A percentile compares a stretch with the other conserved stretches of the same genome.
These are phyloP conservation scores for Amaurobius ferox DNA, from an alignment of 2,888 invertebrate genomes.

Conservation along the genomic window DNA sequence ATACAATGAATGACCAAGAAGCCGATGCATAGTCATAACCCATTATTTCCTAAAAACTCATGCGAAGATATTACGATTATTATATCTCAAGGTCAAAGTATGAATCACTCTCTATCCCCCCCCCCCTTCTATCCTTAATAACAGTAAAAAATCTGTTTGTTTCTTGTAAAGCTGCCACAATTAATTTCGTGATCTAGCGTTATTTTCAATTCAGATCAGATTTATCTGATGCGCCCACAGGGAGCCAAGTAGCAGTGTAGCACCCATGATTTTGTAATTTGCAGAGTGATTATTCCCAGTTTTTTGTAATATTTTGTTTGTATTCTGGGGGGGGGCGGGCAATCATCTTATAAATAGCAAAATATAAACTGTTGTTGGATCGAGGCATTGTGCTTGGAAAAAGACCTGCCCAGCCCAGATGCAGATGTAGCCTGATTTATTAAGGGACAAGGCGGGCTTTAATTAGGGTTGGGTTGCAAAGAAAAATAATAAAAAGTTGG, in stretches of 20 bases:
- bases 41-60: neutral
- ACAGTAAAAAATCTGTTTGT: neutral
- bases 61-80: neutral
- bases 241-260: neutral
- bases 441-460: neutral
- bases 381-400: too few species aligned
- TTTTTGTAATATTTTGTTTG: neutral
- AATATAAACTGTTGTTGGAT: neutral
- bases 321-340: neutral
- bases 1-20: too few species aligned
- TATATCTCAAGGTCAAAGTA: neutral
- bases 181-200: neutral
- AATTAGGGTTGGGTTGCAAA: neutral
- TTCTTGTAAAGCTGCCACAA: neutral
- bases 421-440: neutral
- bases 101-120: neutral
- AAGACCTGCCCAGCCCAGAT: neutral
- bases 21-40: neutral
- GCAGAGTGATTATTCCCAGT: neutral
- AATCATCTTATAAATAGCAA: neutral
- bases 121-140: too few species aligned
- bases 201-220: neutral
- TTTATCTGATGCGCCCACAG: neutral
- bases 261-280: conserved; percentile 9
- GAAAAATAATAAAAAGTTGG: too few species aligned